Evolutionary conservation across 2,797 vertebrate species (phyloP), one percentile per base, ranked within the genome.

Genomic region (Euphonia xanthogaster): DNA sequence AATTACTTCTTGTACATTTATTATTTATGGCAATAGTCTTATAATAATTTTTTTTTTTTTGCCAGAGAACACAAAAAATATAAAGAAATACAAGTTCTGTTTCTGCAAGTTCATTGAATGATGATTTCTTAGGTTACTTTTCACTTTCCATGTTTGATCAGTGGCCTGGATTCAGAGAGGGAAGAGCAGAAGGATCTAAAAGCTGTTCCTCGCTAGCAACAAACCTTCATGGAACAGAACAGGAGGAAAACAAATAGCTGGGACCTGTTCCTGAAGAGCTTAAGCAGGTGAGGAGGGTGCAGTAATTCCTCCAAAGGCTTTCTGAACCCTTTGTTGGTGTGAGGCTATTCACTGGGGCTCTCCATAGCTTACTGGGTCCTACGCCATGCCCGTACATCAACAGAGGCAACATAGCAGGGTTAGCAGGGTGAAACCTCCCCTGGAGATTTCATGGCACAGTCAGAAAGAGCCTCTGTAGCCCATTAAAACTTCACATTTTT

Each of bases 41-140:
- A 92, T 84, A 19, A 14, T 86, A 16, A 39, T 40, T 40, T 15
- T 40, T 40, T 40, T 40, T 94, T 45, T 85, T 80, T 92, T 93
- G 8, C 12, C 42, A 86, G 62, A 82, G 40, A 95, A 88, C 22
- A 9, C 27, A 53, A 87, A 55, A 97, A 93, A 90, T 89, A 48
- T 58, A 86, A 92, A 95, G 61, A 54, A 95, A 94, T 92, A 86
- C 74, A 55, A 93, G 42, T 93, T 86, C 73, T 93, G 58, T 93
- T 80, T 97, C 88, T 12, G 12, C 83, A 96, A 91, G 61, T 77
- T 96, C 30, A 75, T 93, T 94, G 96, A 97, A 88, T 72, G 75
- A 77, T 28, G 78, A 24, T 88, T 95, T 96, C 93, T 68, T 87
- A 86, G 47, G 27, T 67, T 63, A 58, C 39, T 88, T 89, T 42